A percentile compares a stretch with the other conserved stretches of the same genome.
Evolutionary conservation across 2,797 vertebrate genomes (phyloP).

Genomic region (Enteromius treurensis): DNA sequence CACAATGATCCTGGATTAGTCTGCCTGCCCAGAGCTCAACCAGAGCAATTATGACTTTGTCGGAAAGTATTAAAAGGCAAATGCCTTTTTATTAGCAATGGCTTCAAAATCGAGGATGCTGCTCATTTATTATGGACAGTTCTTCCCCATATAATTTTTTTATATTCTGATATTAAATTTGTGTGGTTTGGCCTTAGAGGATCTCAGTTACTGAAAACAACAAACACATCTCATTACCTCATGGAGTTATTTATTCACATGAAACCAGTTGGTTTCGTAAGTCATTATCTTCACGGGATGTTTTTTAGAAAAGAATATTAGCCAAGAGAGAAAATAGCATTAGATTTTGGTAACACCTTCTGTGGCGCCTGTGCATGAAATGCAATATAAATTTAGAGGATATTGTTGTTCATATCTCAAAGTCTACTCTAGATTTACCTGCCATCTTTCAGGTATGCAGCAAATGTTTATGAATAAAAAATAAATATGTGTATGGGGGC

Average conservation of each 20-base stretch:
- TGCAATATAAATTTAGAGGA: slow-evolving; percentile 12
- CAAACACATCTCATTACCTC: slow-evolving; percentile 31
- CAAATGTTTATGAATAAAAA: background rate
- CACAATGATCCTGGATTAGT: slow-evolving; percentile 37
- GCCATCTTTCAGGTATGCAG: background rate
- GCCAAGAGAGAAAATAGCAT: slow-evolving; percentile 23
- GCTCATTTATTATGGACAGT: background rate
- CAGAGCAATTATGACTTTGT: slow-evolving; percentile 27
- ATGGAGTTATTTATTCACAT: slow-evolving; percentile 27
- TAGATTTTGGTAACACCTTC: slow-evolving; percentile 13
- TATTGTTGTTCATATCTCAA: background rate
- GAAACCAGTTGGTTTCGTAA: background rate
- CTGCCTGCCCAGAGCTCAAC: slow-evolving; percentile 40
- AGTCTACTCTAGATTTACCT: background rate
- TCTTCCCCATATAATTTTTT: background rate
- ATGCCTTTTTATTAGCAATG: slow-evolving; percentile 27
- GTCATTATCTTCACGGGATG: slow-evolving; percentile 21
- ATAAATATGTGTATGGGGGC: background rate
- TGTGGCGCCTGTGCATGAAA: background rate
- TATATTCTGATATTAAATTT: background rate
- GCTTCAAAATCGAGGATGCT: background rate
- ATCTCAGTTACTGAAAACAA: slow-evolving; percentile 6
- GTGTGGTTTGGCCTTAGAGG: slow-evolving; percentile 16
- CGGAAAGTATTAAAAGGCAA: slow-evolving; percentile 29
- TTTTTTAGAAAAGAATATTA: slow-evolving; percentile 25